These are phyloP conservation scores for Slavum lentiscoides DNA, from an alignment of 2,888 invertebrate species.

Conservation along the genomic window DNA sequence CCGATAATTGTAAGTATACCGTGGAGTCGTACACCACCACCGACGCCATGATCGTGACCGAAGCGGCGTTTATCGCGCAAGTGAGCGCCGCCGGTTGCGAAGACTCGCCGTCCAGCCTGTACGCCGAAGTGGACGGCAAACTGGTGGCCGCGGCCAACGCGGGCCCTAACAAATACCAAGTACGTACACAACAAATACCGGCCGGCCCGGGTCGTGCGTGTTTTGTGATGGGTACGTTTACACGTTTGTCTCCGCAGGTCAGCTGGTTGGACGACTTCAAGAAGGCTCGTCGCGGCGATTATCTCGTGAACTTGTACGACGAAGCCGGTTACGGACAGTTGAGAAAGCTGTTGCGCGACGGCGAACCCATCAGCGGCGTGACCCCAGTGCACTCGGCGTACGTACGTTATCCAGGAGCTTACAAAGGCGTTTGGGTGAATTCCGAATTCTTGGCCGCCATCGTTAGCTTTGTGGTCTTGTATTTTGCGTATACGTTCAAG, in stretches of 20 bases:
- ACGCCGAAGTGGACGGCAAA: slow-evolving; percentile 86
- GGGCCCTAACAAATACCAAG: slow-evolving; percentile 75
- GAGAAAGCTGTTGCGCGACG: slow-evolving; percentile 74
- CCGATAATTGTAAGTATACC: slow-evolving; percentile 61
- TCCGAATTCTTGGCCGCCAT: slow-evolving; percentile 86
- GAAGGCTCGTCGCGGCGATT: slow-evolving; percentile 78
- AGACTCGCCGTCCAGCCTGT: slow-evolving; percentile 72
- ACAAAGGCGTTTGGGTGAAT: slow-evolving; percentile 89
- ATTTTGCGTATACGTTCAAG: slow-evolving; percentile 83
- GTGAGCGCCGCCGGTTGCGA: slow-evolving; percentile 78
- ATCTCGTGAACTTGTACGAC: slow-evolving; percentile 80
- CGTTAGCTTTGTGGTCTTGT: slow-evolving; percentile 75
- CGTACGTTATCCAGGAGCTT: slow-evolving; percentile 77
- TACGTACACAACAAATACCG: slow-evolving; percentile 72
- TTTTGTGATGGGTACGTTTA: not conserved
- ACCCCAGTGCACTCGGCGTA: slow-evolving; percentile 73
- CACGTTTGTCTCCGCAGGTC: slow-evolving; percentile 67
- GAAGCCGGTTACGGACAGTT: slow-evolving; percentile 89
- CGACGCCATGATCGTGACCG: slow-evolving; percentile 88
- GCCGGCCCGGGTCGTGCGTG: not conserved
- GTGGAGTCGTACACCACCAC: slow-evolving; percentile 77
- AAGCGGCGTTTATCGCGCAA: slow-evolving; percentile 88
- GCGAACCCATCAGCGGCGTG: slow-evolving; percentile 70
- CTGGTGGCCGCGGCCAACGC: slow-evolving; percentile 76
- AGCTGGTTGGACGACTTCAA: slow-evolving; percentile 91